Base-by-base conservation (phyloP, 2,888 invertebrate genomes). In the Cerceris ruficornis region DNA sequence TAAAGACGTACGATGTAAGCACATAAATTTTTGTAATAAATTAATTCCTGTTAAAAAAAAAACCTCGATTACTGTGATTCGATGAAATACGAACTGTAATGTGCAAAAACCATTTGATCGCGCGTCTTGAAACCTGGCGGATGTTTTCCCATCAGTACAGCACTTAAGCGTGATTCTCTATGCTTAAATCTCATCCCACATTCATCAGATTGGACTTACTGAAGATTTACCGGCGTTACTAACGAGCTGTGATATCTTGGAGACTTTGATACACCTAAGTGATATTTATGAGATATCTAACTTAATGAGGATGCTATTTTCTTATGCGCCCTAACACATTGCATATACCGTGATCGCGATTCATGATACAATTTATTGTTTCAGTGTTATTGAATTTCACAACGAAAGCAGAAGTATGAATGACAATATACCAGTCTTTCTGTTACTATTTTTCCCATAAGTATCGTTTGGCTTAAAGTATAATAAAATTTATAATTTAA, bases 281-380 rank as follows among this genome's bases (percentile, higher is more conserved):
- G 89, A 88, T 90, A 89, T 89, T 89, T 90, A 90, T 90, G 89
- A 80, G 83, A 80, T 81, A 79, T 72, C 68, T 69, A 66, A 41
- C 75, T 82, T 88, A 89, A 89, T 88, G 81, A 89, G 88, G 86
- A 89, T 86, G 83, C 69, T 66, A 72, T 70, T 70, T 82, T 75
- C 77, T 77, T 74, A 59, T n/a, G 55, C 7, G 8, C 17, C 17
- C 72, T 69, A 50, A 72, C 42, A 28, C 50, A 13, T 60, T 60
- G 66, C 43, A 1, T 39, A 9, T 14, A 58, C 52, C 39, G 49
- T 41, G 66, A 11, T 39, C 52, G 14, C 28, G 9, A 28, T 54
- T 49, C 60, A 39, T 52, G 8, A 8, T 15, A 28, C 72, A 70
- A 73, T 73, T 60, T 59, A 72, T 75, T 41, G 52, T 13, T 73